Evolutionary conservation across 2,888 invertebrate species (phyloP), one percentile per base, ranked within the genome.

Genomic region (Tachina fera): DNA sequence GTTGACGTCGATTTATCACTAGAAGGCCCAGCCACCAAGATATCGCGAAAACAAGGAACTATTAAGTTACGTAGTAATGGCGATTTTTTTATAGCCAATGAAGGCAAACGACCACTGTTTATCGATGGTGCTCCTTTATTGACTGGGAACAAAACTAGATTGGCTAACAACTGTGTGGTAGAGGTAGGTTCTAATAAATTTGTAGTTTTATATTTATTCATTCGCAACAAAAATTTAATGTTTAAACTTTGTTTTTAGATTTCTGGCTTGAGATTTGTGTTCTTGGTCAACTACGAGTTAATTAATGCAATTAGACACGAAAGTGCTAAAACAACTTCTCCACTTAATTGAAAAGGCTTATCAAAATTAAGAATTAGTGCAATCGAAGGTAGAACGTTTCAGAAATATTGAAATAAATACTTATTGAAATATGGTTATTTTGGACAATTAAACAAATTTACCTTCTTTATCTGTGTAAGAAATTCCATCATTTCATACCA

Each of bases 21-120:
- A 60, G 99, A 99, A 93, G 99, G 99, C 0, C 98, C 98, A 0
- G 97, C 98, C 0, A 96, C 97, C 92, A 99, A 98, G 93, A 96
- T 98, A 56, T 98, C 98, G 0, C 94, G 99, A 60, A 95, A 97
- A 87, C 99, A 99, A 92, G 99, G 97, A 9, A 97, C 97, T 2
- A 97, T 99, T 80, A 95, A 96, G 67, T 94, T 99, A 87, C 94
- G 97, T 74, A 97, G 97, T 92, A 98, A 97, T 87, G 99, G 98
- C 0, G 98, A 99, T 91, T 99, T 99, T 92, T 97, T 97, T 91
- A 95, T 99, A 89, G 96, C 97, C 22, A 99, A 99, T 63, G 98
- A 98, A 92, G 99, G 99, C 22, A 98, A 98, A 91, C 94, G 98
- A 84, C 97, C 98, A 3, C 96, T 99, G 90, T 98, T 97, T 92